Conservation (phyloP, 2,113 vertebrate species). For the Puma concolor region DNA sequence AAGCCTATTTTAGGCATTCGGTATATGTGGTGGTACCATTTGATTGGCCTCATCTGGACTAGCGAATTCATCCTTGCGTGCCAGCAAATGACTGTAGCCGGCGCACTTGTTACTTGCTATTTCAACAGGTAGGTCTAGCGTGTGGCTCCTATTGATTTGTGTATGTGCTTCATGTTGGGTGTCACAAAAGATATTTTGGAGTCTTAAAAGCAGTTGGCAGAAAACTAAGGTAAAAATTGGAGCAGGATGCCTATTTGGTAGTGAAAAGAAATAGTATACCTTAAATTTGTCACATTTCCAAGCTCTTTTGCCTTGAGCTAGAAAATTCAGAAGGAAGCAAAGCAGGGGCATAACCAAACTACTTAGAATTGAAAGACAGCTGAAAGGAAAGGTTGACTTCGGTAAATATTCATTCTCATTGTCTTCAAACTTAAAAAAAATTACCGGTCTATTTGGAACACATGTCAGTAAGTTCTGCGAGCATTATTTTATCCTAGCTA, state of each 20-base stretch:
- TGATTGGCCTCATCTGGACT: slow-evolving; percentile 89
- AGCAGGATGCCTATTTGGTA: not conserved
- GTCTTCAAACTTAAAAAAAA: not conserved
- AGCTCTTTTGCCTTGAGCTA: not conserved
- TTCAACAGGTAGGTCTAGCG: slow-evolving; percentile 87
- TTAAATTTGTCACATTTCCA: not conserved
- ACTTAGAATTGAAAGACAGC: not conserved
- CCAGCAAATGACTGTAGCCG: slow-evolving; percentile 87
- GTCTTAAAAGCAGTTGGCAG: not conserved
- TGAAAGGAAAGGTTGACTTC: not conserved
- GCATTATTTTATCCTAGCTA: not conserved
- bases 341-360: not conserved
- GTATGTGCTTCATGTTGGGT: not conserved
- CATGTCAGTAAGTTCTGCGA: not conserved
- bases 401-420: not conserved
- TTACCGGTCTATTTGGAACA: not conserved
- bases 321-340: slow-evolving; percentile 4
- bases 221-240: not conserved
- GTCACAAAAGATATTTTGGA: not conserved
- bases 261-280: not conserved
- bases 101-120: slow-evolving; percentile 85
- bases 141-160: not conserved
- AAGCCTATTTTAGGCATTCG: slow-evolving; percentile 83
- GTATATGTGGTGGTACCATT: slow-evolving; percentile 90
- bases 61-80: slow-evolving; percentile 89